Evolutionary conservation across 1,140 invertebrate genomes (phyloP).

Genomic region (Choristoneura fumiferana): DNA sequence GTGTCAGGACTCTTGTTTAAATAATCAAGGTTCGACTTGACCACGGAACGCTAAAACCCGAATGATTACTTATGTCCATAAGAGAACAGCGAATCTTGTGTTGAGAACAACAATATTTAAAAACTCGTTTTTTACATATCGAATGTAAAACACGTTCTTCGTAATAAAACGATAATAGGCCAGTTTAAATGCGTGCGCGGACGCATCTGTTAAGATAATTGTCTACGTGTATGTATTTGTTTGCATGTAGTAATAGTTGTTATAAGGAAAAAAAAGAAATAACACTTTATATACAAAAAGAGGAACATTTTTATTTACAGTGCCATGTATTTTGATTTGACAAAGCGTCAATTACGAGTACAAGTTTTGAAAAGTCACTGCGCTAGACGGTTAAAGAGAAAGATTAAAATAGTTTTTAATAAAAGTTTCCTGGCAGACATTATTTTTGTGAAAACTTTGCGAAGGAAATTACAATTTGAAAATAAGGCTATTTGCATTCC

Average conservation of each 20-base stretch:
- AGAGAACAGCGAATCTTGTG: background rate
- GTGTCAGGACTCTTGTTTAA: too few species aligned
- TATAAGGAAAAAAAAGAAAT: too few species aligned
- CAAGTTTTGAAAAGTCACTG: background rate
- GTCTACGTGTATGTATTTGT: background rate
- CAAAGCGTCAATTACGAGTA: background rate
- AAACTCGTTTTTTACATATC: slow-evolving; percentile 11
- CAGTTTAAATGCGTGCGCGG: slow-evolving; percentile 28
- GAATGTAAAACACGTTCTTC: slow-evolving; percentile 6
- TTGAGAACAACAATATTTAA: slow-evolving; percentile 7
- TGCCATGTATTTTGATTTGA: too few species aligned
- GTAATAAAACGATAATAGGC: slow-evolving; percentile 23
- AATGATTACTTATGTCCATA: background rate
- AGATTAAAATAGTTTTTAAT: slow-evolving; percentile 4
- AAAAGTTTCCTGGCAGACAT: background rate
- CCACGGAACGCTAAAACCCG: too few species aligned
- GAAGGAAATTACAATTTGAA: slow-evolving; percentile 37
- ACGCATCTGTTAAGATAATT: slow-evolving; percentile 23
- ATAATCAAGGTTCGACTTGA: too few species aligned
- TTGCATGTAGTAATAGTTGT: slow-evolving; percentile 8
- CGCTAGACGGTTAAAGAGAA: background rate
- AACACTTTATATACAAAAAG: too few species aligned
- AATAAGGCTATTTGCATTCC: slow-evolving; percentile 40
- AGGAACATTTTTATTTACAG: too few species aligned
- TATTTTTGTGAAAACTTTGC: slow-evolving; percentile 16